Evolutionary conservation across 2,888 invertebrate species (phyloP), one percentile per base, ranked within the genome.

Genomic region (Acheta domesticus): DNA sequence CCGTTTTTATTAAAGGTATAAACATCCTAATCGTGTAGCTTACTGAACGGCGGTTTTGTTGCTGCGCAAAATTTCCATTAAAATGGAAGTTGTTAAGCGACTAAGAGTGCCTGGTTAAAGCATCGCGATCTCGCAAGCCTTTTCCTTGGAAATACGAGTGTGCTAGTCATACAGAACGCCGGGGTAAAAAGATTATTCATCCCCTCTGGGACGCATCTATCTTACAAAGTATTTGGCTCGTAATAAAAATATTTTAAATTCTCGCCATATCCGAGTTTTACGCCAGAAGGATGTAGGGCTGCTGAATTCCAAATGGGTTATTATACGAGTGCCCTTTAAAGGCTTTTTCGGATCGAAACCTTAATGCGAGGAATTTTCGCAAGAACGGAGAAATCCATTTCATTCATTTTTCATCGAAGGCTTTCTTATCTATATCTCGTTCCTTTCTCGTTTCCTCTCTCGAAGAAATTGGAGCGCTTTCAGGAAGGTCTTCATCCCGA

Each of bases 21-120:
- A 62, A 62, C 62, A 62, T 62, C 62, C 62, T 62, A 19, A n/a
- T 62, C 62, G n/a, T 62, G 62, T 62, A 62, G 16, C 62, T 62
- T n/a, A 62, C 62, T n/a, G 8, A 62, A 62, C n/a, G 62, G 62
- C n/a, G 14, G 14, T 62, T n/a, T n/a, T 62, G 16, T 62, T n/a
- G 16, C 62, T 62, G 14, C 62, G 62, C 62, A 19, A 62, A 62
- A 14, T 19, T 62, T 62, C 62, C 14, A 62, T 62, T 62, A 14
- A 62, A 62, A 62, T 62, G n/a, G 62, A 62, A 62, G 16, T 62
- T 62, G 62, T 62, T 62, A 62, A 36, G 62, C 14, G n/a, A 62
- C 16, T 62, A n/a, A 62, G 62, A 62, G 11, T 62, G 36, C 36
- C 36, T 62, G 62, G n/a, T 62, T 62, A 62, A 62, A 62, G 62